phyloP scores from a whole-genome alignment of 1,140 invertebrate species.

The Drosophila takahashii region DNA sequence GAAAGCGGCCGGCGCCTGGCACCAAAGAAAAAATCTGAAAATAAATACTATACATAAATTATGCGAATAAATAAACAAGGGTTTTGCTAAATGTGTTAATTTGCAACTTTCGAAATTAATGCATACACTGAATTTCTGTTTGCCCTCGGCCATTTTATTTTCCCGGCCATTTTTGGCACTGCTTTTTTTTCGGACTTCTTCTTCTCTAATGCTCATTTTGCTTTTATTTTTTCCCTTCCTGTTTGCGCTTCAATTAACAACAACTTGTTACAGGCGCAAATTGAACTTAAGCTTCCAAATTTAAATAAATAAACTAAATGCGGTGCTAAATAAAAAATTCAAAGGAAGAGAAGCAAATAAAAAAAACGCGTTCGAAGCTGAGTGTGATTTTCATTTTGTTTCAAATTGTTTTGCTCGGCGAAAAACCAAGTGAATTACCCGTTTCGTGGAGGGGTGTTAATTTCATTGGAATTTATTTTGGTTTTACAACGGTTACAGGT shows the following conservation, averaged over 20 bases:
- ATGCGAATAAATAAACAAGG: conserved; percentile 58
- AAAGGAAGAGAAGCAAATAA: conserved; percentile 31
- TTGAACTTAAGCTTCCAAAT: conserved; percentile 70
- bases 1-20: conserved; percentile 38
- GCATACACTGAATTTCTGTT: conserved; percentile 32
- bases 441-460: conserved; percentile 64
- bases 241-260: conserved; percentile 79
- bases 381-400: conserved; percentile 68
- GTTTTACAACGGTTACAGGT: conserved; percentile 62
- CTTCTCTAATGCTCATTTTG: conserved; percentile 55
- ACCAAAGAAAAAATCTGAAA: conserved; percentile 40
- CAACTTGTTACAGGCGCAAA: conserved; percentile 81
- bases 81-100: conserved; percentile 70
- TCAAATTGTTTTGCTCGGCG: conserved; percentile 32
- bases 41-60: conserved; percentile 64
- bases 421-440: conserved; percentile 44
- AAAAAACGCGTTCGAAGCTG: conserved; percentile 38
- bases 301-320: conserved; percentile 70
- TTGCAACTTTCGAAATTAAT: conserved; percentile 75
- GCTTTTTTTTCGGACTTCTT: conserved; percentile 26
- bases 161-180: conserved; percentile 61
- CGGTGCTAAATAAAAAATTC: conserved; percentile 56
- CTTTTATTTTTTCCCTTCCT: conserved; percentile 44
- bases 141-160: conserved; percentile 63
- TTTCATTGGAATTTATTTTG: conserved; percentile 71